Percentiles rank a stretch among this genome's conserved stretches.
These are phyloP conservation scores for Pan troglodytes DNA, from an alignment of 2,113 vertebrate genomes.

Conservation along the genomic window NHGRI_mPanTro3-v2.1_pri NC_072404.2:172005501-172006000, in stretches of 20 bases:
- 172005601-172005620: fast-evolving
- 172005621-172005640: fast-evolving
- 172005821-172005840: fast-evolving
- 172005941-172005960: no score
- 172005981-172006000: not conserved
- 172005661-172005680: not conserved
- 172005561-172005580: not conserved
- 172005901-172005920: fast-evolving
- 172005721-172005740: fast-evolving
- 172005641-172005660: not conserved
- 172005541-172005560: not conserved
- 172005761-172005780: not conserved
- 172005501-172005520: no score
- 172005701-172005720: not conserved
- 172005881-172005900: not conserved
- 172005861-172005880: not conserved
- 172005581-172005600: not conserved
- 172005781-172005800: not conserved
- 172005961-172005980: not conserved
- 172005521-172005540: not conserved
- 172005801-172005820: fast-evolving
- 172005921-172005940: not conserved
- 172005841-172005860: not conserved
- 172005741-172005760: not conserved
- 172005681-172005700: not conserved